Conservation (phyloP, 2,113 vertebrate genomes). For the Cyprinodon variegatus region DNA sequence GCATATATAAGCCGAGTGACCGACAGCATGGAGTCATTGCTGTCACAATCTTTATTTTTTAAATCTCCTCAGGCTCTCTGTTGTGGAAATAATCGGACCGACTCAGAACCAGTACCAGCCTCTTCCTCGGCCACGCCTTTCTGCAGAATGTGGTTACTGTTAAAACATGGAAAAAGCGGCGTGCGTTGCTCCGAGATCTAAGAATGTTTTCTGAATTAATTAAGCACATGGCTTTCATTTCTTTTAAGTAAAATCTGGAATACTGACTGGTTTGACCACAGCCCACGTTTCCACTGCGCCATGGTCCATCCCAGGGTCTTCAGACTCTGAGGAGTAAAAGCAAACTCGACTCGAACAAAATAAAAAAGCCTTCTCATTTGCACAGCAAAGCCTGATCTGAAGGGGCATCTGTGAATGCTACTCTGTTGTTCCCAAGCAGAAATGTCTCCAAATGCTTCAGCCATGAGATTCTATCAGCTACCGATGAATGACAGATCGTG, state of each 20-base stretch:
- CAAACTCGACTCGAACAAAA: not conserved
- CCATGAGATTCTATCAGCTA: not conserved
- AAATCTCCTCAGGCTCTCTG: not conserved
- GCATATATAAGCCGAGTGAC: not conserved
- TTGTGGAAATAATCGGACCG: not conserved
- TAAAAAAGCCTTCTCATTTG: not conserved
- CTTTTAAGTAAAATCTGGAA: not conserved
- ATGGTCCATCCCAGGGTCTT: not conserved
- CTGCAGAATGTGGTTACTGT: not conserved
- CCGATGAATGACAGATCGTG: not conserved
- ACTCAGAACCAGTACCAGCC: not conserved
- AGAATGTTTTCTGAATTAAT: not conserved
- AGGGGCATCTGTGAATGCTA: not conserved
- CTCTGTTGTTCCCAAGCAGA: not conserved
- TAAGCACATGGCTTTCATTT: not conserved
- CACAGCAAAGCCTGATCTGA: not conserved
- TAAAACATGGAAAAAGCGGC: not conserved
- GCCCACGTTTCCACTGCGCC: not conserved
- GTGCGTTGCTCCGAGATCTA: not conserved
- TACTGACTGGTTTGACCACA: not conserved
- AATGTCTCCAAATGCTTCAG: not conserved
- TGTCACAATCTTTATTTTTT: not conserved
- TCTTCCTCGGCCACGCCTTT: not conserved
- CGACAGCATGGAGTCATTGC: not conserved
- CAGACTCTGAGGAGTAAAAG: not conserved